Percentiles rank a stretch among this genome's conserved stretches.
These are phyloP conservation scores for Tympanoctomys barrerae DNA, from an alignment of 2,797 vertebrate genomes.

Conservation along the genomic window DNA sequence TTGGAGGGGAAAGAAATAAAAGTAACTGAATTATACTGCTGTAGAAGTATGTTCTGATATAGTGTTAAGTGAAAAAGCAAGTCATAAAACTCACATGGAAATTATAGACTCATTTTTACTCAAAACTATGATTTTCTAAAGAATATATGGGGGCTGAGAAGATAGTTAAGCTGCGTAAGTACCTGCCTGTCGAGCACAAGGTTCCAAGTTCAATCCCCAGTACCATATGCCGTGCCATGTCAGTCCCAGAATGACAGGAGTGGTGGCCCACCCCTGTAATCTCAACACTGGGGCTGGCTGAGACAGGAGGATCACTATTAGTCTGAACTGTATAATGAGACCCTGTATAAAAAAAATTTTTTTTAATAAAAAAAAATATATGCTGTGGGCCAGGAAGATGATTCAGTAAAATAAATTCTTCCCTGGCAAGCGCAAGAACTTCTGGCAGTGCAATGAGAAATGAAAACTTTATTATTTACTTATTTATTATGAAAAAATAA, in stretches of 20 bases:
- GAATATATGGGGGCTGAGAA: neutral
- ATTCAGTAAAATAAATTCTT: too few relatives aligned
- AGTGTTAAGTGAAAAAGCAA: neutral
- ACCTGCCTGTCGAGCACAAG: too few relatives aligned
- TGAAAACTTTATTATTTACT: neutral
- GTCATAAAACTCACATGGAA: conserved; percentile 25
- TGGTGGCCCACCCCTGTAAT: too few relatives aligned
- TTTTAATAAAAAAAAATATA: too few relatives aligned
- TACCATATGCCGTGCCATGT: too few relatives aligned
- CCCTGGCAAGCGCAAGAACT: neutral
- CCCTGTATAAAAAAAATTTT: too few relatives aligned
- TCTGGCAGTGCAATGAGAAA: neutral
- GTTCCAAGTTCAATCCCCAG: too few relatives aligned
- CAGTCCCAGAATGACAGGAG: too few relatives aligned
- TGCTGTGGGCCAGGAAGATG: accelerated
- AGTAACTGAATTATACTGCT: neutral
- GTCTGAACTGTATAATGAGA: too few relatives aligned
- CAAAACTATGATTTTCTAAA: neutral
- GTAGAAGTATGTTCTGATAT: neutral
- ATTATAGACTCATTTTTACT: neutral
- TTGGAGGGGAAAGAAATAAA: neutral
- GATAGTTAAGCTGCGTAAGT: too few relatives aligned
- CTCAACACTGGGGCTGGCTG: too few relatives aligned
- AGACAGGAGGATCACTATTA: too few relatives aligned
- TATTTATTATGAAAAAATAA: neutral